phyloP scores from a whole-genome alignment of 2,797 vertebrate species.

The Taeniopygia guttata region DNA sequence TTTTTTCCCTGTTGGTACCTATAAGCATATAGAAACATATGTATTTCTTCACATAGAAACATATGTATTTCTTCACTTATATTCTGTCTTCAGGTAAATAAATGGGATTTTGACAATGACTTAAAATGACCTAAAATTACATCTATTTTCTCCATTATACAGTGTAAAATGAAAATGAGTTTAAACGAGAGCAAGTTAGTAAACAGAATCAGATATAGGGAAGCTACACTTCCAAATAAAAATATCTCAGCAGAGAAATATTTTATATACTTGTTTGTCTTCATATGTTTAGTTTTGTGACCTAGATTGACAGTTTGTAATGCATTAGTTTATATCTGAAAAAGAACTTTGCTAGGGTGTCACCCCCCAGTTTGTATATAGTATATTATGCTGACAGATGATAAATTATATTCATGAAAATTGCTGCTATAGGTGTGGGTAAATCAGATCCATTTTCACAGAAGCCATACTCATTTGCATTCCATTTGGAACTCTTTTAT shows the following conservation, averaged over 20 bases:
- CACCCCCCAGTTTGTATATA: slow-evolving; percentile 12
- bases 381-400: slow-evolving; percentile 28
- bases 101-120: background rate
- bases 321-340: slow-evolving; percentile 31
- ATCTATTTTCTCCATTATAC: background rate
- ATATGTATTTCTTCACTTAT: background rate
- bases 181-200: background rate
- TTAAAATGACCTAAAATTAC: background rate
- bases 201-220: background rate
- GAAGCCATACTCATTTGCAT: slow-evolving; percentile 1
- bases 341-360: slow-evolving; percentile 23
- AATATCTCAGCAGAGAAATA: background rate
- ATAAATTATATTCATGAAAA: slow-evolving; percentile 45
- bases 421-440: slow-evolving; percentile 15
- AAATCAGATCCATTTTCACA: slow-evolving; percentile 31
- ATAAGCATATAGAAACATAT: background rate
- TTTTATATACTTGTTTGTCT: background rate
- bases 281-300: background rate
- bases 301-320: slow-evolving; percentile 1
- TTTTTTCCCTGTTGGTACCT: background rate
- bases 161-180: background rate
- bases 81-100: background rate
- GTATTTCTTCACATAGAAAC: background rate
- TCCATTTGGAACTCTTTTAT: slow-evolving; percentile 22
- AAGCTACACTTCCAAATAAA: background rate